Conservation (phyloP, 2,888 invertebrate species). For the Erannis defoliaria region DNA sequence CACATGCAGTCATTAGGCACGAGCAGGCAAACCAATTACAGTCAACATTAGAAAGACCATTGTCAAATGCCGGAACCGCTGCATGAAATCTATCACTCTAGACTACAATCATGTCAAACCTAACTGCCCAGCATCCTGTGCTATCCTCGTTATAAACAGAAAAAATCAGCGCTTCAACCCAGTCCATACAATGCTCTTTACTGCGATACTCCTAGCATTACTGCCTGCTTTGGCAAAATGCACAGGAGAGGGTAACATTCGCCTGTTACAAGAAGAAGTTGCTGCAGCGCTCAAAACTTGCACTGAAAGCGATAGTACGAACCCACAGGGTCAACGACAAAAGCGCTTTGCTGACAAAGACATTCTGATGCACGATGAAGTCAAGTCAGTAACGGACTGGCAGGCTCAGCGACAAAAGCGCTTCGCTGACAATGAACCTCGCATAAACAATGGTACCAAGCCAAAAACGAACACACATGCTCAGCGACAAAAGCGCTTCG, state of each 20-base stretch:
- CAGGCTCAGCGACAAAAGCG: conserved; percentile 38
- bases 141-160: conserved; percentile 56
- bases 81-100: conserved; percentile 36
- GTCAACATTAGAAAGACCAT: conserved; percentile 30
- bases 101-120: conserved; percentile 61
- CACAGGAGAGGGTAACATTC: conserved; percentile 75
- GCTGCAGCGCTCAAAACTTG: conserved; percentile 70
- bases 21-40: conserved; percentile 7
- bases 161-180: conserved; percentile 21
- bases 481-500: conserved; percentile 41
- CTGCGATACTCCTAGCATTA: conserved; percentile 53
- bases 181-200: conserved; percentile 58
- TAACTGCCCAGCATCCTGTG: conserved; percentile 67
- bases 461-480: conserved; percentile 58
- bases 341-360: too few species aligned
- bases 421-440: conserved; percentile 49
- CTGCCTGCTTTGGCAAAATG: conserved; percentile 61
- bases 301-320: conserved; percentile 43
- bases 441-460: conserved; percentile 62
- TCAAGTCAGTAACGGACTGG: conserved; percentile 58
- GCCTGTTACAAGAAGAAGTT: conserved; percentile 75
- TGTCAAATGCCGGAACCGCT: conserved; percentile 36
- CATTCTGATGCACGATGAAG: conserved; percentile 9
- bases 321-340: background rate
- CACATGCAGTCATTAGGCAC: background rate